Base-by-base conservation (phyloP, 2,113 vertebrate species). In the Apteryx mantelli region DNA sequence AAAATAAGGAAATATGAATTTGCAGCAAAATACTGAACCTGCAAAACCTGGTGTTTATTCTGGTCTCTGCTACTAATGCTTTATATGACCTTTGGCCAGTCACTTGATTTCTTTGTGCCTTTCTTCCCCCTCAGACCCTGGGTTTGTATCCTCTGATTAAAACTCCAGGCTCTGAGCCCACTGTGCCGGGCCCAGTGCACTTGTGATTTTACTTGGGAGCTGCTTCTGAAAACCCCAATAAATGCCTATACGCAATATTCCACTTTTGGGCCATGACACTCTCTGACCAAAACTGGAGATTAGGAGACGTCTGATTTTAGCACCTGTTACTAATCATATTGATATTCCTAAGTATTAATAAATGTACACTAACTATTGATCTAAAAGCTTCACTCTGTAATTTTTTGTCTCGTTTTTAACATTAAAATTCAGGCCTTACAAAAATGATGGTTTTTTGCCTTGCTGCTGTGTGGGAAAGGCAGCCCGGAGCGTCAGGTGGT, bases 241-340 rank as follows among this genome's bases (percentile, higher is more conserved):
- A 76, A 74, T 9, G 24, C 24, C 92, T 12, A 1, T 9, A 11
- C 13, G 26, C 11, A 1, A 1, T 4, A 44, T 44, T 55, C 44
- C 91, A 15, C 77, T 71, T 40, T 8, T 74, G 56, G 40, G 52
- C 61, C 28, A 0, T 22, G 11, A 4, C 1, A 0, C 78, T 83
- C 78, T 3, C 58, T 32, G 66, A 13, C 71, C 89, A 7, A 19
- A 28, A 8, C 2, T 25, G 34, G 71, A 89, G 53, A 7, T 3
- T 0, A 5, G 63, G 69, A 16, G 2, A 7, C 48, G n/a, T n/a
- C 55, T 0, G 8, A 42, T 19, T 18, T 22, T 3, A 6, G 10
- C 58, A 26, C 19, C 48, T n/a, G n/a, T 2, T 15, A 40, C 21
- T 18, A 86, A 21, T 14, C 52, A 15, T 2, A 3, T 22, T 20